A percentile compares a stretch with the other conserved stretches of the same genome.
Evolutionary conservation across 2,797 vertebrate species (phyloP).

Genomic region (Oophaga sylvatica): DNA sequence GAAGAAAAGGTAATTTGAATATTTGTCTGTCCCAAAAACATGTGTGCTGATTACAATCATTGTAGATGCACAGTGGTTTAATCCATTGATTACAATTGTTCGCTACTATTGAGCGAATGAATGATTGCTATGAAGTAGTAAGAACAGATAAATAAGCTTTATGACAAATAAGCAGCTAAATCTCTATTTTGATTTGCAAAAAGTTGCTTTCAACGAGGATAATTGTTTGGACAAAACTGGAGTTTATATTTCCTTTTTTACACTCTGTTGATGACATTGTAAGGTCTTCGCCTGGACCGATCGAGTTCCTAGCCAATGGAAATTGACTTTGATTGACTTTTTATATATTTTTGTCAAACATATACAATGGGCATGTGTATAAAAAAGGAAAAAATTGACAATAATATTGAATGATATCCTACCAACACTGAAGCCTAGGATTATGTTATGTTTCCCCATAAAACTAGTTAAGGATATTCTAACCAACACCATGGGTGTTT

Average conservation of each 20-base stretch:
- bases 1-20: neutral
- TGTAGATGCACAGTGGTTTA: neutral
- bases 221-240: neutral
- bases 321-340: too few species aligned
- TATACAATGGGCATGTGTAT: too few species aligned
- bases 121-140: neutral
- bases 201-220: neutral
- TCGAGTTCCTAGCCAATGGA: too few species aligned
- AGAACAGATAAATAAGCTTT: neutral
- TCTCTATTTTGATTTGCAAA: neutral
- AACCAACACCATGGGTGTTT: too few species aligned
- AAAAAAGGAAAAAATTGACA: too few species aligned
- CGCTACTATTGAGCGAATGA: neutral
- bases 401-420: too few species aligned
- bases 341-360: too few species aligned
- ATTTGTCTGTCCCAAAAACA: neutral
- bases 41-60: neutral
- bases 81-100: slow-evolving; percentile 9
- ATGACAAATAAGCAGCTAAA: neutral
- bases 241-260: neutral
- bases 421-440: too few species aligned
- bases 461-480: too few species aligned
- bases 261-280: neutral
- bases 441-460: too few species aligned
- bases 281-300: neutral